A percentile compares a stretch with the other conserved stretches of the same genome.
Conservation (phyloP, 2,797 vertebrate genomes). For the Sebastes elongatus region DNA sequence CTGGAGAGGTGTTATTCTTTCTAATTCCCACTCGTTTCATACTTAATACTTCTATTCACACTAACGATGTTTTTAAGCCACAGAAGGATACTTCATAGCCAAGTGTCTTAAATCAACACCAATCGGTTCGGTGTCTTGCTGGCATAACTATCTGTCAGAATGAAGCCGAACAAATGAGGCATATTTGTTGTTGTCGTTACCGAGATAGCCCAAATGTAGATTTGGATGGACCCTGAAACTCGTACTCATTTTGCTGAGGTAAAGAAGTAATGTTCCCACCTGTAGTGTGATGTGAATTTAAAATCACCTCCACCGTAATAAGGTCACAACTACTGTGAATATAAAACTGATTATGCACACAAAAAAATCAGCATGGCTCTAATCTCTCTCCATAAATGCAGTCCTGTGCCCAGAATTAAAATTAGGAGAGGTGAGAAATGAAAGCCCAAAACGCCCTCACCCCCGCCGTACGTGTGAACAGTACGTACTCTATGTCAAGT, state of each 20-base stretch:
- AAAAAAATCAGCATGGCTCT: constrained; percentile 13
- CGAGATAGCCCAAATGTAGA: not conserved
- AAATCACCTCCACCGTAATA: constrained; percentile 6
- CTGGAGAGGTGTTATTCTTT: not conserved
- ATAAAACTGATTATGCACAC: constrained; percentile 31
- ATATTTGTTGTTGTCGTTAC: not conserved
- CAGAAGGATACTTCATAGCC: not conserved
- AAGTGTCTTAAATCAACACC: constrained; percentile 9
- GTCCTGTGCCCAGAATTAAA: not conserved
- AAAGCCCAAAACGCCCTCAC: not conserved
- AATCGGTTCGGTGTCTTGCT: not conserved
- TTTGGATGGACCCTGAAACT: not conserved
- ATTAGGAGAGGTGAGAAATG: constrained; percentile 2
- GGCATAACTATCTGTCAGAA: not conserved
- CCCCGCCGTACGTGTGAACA: not conserved
- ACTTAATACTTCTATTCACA: not conserved
- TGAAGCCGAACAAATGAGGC: not conserved
- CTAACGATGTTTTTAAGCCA: not conserved
- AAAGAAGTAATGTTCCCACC: not conserved
- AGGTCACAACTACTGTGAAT: constrained; percentile 37
- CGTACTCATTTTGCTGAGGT: not conserved
- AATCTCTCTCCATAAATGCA: constrained; percentile 15
- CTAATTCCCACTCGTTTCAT: not conserved
- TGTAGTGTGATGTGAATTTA: constrained; percentile 9
- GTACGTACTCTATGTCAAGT: not conserved